phyloP scores from a whole-genome alignment of 2,888 invertebrate genomes.

The Cephonodes hylas region DNA sequence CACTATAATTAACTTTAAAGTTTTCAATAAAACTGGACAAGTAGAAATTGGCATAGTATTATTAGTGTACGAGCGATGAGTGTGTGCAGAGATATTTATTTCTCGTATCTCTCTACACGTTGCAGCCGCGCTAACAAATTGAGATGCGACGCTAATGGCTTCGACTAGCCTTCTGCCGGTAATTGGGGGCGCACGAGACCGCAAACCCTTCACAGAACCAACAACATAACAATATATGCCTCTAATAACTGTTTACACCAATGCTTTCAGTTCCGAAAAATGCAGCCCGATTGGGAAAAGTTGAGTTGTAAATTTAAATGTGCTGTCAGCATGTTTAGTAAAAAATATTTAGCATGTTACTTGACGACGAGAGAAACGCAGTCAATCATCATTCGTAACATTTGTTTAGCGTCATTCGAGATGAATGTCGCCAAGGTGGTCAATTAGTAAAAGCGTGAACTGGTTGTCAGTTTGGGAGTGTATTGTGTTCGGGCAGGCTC shows the following conservation, averaged over 20 bases:
- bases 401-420: conserved; percentile 59
- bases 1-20: no score
- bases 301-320: conserved; percentile 38
- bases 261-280: conserved; percentile 29
- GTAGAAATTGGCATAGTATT: no score
- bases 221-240: conserved; percentile 27
- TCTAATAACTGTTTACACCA: conserved; percentile 39
- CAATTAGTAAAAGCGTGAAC: conserved; percentile 77
- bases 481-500: conserved; percentile 47
- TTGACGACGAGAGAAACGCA: conserved; percentile 48
- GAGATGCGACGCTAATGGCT: conserved; percentile 48
- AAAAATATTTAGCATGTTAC: conserved; percentile 52
- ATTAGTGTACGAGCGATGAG: background rate
- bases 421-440: conserved; percentile 68
- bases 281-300: conserved; percentile 22
- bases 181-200: conserved; percentile 49
- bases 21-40: no score
- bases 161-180: conserved; percentile 32
- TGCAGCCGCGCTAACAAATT: conserved; percentile 45
- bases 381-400: conserved; percentile 66
- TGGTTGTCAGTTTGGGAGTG: conserved; percentile 69
- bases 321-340: conserved; percentile 36
- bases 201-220: conserved; percentile 35
- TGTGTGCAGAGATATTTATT: conserved; percentile 16
- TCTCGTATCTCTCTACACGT: conserved; percentile 17